These are phyloP conservation scores for Danio tinwini DNA, from an alignment of 2,797 vertebrate genomes.

Conservation along the genomic window DNA sequence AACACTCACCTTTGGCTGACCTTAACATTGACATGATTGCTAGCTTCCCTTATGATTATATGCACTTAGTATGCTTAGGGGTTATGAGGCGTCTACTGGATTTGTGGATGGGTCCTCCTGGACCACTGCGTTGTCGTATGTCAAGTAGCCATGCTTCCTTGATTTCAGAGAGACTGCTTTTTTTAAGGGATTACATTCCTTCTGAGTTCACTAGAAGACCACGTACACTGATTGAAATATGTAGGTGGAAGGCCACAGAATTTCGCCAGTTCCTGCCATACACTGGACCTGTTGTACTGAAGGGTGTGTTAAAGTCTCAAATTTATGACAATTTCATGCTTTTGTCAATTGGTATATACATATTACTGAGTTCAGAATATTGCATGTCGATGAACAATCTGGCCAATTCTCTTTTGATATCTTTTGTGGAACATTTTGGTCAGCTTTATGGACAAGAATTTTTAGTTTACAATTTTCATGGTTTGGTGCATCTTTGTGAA, in stretches of 20 bases:
- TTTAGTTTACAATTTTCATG: neutral
- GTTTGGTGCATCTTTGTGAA: neutral
- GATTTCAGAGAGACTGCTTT: conserved; percentile 15
- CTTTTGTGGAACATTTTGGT: conserved; percentile 38
- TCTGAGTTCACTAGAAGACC: neutral
- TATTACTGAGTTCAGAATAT: no score
- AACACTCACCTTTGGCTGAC: neutral
- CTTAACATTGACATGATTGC: no score
- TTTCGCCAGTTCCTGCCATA: no score
- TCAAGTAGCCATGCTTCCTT: conserved; percentile 1
- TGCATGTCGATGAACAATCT: neutral
- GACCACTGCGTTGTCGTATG: conserved; percentile 24
- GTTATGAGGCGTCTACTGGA: conserved; percentile 32
- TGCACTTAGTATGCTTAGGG: conserved; percentile 30
- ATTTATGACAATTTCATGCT: neutral
- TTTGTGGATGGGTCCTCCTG: conserved; percentile 35
- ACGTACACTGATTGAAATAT: neutral
- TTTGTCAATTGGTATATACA: neutral
- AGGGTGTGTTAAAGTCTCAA: neutral
- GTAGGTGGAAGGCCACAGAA: neutral
- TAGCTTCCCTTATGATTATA: no score
- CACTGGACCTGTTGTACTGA: neutral
- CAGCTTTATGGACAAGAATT: conserved; percentile 27
- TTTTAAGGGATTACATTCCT: conserved; percentile 14
- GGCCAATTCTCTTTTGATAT: conserved; percentile 8